Evolutionary conservation across 2,888 invertebrate genomes (phyloP), one percentile per base, ranked within the genome.

Genomic region (Busseola fusca): DNA sequence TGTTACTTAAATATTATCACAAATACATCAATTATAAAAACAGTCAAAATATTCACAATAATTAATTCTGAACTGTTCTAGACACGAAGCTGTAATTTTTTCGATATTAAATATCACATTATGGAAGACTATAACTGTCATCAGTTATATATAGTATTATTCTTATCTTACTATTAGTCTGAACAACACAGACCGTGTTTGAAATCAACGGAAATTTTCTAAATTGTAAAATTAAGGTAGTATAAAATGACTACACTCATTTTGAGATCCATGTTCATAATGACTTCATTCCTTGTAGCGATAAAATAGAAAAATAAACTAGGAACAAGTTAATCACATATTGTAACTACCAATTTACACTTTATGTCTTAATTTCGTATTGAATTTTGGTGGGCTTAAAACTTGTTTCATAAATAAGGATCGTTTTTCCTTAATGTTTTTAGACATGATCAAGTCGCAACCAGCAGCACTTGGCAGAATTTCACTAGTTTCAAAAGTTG

Each of bases 401-500:
- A 96, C 96, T 91, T 96, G 96, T 87, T 96, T 96, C 88, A 96
- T 91, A 88, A 96, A 96, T 80, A 96, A 85, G 72, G 95, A 95
- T 82, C 95, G 91, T 83, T 96, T 96, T 69, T 96, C 96, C 80
- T 95, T 96, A 25, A 96, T 87, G 81, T 92, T 93, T 85, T 92
- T 93, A 58, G 92, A 88, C 67, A 87, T 82, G 60, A 84, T 85
- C 37, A 84, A 65, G 67, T 84, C 85, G 66, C 84, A 77, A 72
- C 84, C 82, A 77, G 77, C 67, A 73, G 76, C 54, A 12, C 81
- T 76, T 52, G 80, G 56, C n/a, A 82, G 65, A 72, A 80, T 78
- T 79, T 80, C 78, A 79, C 73, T 82, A 84, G 50, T 72, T 64
- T 80, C 83, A 71, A 84, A 83, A 48, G 77, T 74, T 50, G 75